phyloP scores from a whole-genome alignment of 1,140 invertebrate genomes.

The Sycophila sp. region DNA sequence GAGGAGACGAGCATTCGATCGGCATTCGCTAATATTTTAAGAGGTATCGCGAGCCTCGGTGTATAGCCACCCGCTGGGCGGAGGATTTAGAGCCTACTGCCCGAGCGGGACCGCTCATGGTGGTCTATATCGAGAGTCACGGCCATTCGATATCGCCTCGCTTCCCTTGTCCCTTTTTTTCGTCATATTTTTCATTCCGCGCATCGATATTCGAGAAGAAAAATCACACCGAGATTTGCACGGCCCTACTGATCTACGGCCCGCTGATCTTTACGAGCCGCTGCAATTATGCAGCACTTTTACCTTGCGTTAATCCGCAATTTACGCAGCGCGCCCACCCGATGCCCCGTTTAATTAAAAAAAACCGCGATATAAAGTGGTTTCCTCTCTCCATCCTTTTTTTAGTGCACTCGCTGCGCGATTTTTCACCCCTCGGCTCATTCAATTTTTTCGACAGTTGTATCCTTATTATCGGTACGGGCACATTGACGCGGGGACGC shows the following conservation, averaged over 20 bases:
- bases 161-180: not conserved
- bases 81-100: slow-evolving; percentile 58
- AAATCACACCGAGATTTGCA: not conserved
- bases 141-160: slow-evolving; percentile 46
- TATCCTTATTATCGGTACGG: slow-evolving; percentile 12
- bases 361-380: not conserved
- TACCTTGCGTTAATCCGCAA: too few species aligned
- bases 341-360: not conserved
- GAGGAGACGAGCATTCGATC: slow-evolving; percentile 45
- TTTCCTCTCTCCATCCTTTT: not conserved
- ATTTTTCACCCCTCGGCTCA: not conserved
- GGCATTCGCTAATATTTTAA: slow-evolving; percentile 52
- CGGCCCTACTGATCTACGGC: too few species aligned
- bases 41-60: slow-evolving; percentile 44
- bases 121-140: slow-evolving; percentile 58
- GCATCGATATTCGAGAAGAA: not conserved
- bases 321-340: not conserved
- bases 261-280: too few species aligned
- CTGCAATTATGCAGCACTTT: too few species aligned
- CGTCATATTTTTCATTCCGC: slow-evolving; percentile 3
- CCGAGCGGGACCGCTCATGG: slow-evolving; percentile 51
- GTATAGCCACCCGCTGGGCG: slow-evolving; percentile 52
- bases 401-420: too few species aligned
- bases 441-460: slow-evolving; percentile 2
- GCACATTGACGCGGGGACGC: not conserved